Base-by-base conservation (phyloP, 2,888 invertebrate species). In the Epirrhoe tristata region DNA sequence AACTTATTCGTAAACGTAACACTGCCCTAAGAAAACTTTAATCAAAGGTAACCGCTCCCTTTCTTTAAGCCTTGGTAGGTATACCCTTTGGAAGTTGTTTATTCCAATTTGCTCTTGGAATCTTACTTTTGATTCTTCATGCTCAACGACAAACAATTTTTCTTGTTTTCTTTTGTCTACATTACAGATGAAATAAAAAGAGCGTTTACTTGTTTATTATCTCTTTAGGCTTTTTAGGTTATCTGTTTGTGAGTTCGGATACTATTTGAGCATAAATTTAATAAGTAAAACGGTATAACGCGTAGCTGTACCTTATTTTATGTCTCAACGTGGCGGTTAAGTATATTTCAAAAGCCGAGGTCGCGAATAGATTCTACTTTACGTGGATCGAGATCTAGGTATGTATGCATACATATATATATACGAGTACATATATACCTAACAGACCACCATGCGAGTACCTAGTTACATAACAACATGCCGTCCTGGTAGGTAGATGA, bases 21-120 rank as follows among this genome's bases (percentile, higher is more conserved):
- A 61, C 36, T 59, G 63, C 61, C 63, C 64, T 74, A 70, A 70
- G 69, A 71, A 69, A 69, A 75, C 67, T 69, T 73, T 68, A 72
- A 65, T 73, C 69, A 74, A 74, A 75, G 74, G 71, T 72, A 71
- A 69, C 68, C 64, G 65, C 70, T 71, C 63, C 69, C 74, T 76
- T 78, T 78, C 71, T 76, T 74, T 74, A 69, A 73, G 65, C 65
- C 58, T 67, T 32, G 59, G 56, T 57, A 48, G 59, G 48, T 36
- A 58, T 62, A 55, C 36, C 71, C 69, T 76, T 77, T 74, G 70
- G 67, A 76, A 75, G 73, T 75, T 76, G 72, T 74, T 76, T 71
- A 76, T 72, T 67, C 63, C 64, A 73, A 72, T 75, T 71, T 68
- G 66, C 58, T 71, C 51, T 70, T 67, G 68, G 66, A 69, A 75